Evolutionary conservation across 2,888 invertebrate genomes (phyloP), one percentile per base, ranked within the genome.

Genomic region (Eurytoma californica): DNA sequence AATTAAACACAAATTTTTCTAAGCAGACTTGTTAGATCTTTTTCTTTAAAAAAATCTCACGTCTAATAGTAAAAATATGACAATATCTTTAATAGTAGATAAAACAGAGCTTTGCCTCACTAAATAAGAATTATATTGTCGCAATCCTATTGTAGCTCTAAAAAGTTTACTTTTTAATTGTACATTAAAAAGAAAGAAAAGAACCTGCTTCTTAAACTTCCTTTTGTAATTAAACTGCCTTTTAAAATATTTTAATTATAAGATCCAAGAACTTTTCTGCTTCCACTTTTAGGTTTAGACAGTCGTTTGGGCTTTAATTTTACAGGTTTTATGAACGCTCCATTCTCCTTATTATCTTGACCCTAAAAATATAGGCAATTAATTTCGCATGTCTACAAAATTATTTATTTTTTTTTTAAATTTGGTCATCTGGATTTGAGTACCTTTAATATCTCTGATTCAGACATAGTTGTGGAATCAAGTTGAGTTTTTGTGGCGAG

Each of bases 301-400:
- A 82, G 78, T 77, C 83, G 82, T 76, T 85, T 84, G n/a, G 80
- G 80, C 79, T 69, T 72, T 51, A 14, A 28, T 68, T 80, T 66
- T 55, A 67, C 75, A 39, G 83, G 83, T 80, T 83, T 83, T 58
- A 82, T n/a, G 58, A 86, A 83, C 16, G 80, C 80, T n/a, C 84
- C 84, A 72, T 87, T 87, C 80, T 87, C 87, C 80, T 87, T 87
- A 72, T 86, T 82, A 47, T 83, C 79, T 20, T 68, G 84, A 83
- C 85, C 83, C 61, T 84, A 83, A 80, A 79, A 73, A 39, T n/a
- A 51, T 65, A 58, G 28, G 76, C n/a, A 30, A 66, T 20, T 73
- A 24, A 53, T 61, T 53, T 49, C 7, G 39, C 7, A 9, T 9
- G 7, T 39, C 9, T 9, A 39, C 9, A 39, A 53, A 30, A 18